Percentiles rank a stretch among this genome's conserved stretches.
Conservation (phyloP, 2,888 invertebrate genomes). For the Oscheius sp. region DNA sequence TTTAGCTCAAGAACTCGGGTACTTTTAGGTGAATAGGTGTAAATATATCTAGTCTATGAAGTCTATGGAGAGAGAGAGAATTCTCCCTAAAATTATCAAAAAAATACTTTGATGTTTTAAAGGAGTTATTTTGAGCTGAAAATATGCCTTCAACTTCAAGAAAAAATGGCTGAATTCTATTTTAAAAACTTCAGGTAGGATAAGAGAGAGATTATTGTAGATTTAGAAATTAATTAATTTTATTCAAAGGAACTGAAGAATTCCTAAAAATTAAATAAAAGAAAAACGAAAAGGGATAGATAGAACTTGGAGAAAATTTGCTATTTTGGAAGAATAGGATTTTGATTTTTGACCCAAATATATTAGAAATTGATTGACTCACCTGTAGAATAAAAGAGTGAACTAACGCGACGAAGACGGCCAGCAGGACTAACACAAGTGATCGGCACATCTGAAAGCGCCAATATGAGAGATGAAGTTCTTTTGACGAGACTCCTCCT, state of each 20-base stretch:
- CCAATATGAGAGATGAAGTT: not conserved
- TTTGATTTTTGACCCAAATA: not conserved
- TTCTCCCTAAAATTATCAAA: too few species aligned
- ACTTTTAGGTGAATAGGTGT: too few species aligned
- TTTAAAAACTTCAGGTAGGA: too few species aligned
- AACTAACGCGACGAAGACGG: slow-evolving; percentile 10
- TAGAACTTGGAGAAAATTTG: not conserved
- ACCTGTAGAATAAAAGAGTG: slow-evolving; percentile 24
- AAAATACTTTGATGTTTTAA: too few species aligned
- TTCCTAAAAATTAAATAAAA: not conserved
- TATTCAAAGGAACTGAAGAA: not conserved
- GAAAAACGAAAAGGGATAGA: not conserved
- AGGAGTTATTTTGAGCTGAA: too few species aligned
- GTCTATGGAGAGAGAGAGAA: too few species aligned
- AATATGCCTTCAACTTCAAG: too few species aligned
- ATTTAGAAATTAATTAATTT: too few species aligned
- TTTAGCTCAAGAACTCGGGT: too few species aligned
- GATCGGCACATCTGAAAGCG: slow-evolving; percentile 26
- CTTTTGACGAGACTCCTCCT: not conserved
- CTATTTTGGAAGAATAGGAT: not conserved
- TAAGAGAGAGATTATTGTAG: too few species aligned
- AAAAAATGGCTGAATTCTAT: too few species aligned
- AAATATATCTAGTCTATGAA: too few species aligned
- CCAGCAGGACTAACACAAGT: slow-evolving; percentile 13
- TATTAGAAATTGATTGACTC: not conserved